Base-by-base conservation (phyloP, 1,140 invertebrate species). In the Meloidogyne floridensis region DNA sequence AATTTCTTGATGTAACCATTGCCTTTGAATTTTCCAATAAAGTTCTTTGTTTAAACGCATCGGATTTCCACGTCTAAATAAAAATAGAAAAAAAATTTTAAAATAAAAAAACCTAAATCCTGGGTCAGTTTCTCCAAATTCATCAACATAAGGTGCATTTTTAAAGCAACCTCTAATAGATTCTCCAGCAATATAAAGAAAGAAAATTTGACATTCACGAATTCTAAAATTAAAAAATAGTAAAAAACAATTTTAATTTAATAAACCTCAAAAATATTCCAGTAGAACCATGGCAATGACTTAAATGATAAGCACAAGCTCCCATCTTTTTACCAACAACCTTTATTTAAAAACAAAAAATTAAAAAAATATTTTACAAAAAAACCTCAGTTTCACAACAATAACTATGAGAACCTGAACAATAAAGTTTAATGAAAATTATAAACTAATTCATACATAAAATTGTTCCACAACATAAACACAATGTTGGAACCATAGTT, bases 51-150 rank as follows among this genome's bases (percentile, higher is more conserved):
- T 96, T 42, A 99, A 91, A 83, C 93, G 93, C 1, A 99, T 92
- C 0, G 97, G 97, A 91, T 98, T 97, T 2, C 97, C 97, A 13
- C 97, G 93, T 70, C 95, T 92, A 75, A 54, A 75, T 13, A 75
- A 47, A 53, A 11, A 9, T 20, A 32, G 2, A 2, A 32, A 32
- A 1, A 32, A n/a, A n/a, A n/a, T n/a, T 18, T 18, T 54, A 11
- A 32, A 18, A n/a, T n/a, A 20, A 20, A 70, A 56, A 72, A 15
- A 87, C 87, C 85, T 88, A 76, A 90, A 90, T 9, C 88, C 88
- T 11, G 84, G 84, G 82, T 99, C 97, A n/a, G 96, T 96, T 91
- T 99, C 97, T 13, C 97, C 97, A 90, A 98, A 98, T 82, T 95
- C 93, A 90, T 99, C 97, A 54, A 98, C 91, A 91, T 98, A 99